phyloP scores from a whole-genome alignment of 2,888 invertebrate species.

The Gisinianus flammeolus region DNA sequence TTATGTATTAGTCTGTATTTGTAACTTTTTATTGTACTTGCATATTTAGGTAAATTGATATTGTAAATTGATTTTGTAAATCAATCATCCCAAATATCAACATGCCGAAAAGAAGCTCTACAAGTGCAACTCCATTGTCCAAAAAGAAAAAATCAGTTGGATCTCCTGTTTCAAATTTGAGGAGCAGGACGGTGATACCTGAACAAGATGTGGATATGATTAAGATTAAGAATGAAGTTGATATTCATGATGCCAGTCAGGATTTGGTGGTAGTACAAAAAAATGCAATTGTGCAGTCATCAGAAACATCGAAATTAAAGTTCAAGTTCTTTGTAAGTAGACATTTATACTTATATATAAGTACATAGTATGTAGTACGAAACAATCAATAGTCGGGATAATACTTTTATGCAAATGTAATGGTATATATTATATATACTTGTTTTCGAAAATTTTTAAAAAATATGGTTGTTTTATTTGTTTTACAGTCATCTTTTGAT shows the following conservation, averaged over 20 bases:
- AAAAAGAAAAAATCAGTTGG: slow-evolving; percentile 31
- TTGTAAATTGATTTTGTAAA: too few relatives aligned
- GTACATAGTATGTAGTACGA: neutral
- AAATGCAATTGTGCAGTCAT: neutral
- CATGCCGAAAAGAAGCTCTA: slow-evolving; percentile 36
- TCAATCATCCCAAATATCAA: slow-evolving; percentile 4
- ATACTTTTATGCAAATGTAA: neutral
- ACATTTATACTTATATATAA: neutral
- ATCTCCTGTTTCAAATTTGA: slow-evolving; percentile 51
- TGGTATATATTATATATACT: neutral
- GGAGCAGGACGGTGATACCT: neutral
- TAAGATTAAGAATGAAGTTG: neutral
- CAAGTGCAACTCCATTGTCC: neutral
- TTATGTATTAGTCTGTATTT: too few relatives aligned
- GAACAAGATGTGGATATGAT: neutral
- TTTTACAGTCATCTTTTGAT: slow-evolving; percentile 13
- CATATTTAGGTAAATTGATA: too few relatives aligned
- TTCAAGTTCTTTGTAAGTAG: neutral
- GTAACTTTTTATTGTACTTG: too few relatives aligned
- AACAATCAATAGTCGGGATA: neutral
- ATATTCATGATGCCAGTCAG: neutral
- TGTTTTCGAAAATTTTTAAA: neutral
- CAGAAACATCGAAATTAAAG: slow-evolving; percentile 3
- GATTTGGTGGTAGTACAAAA: neutral
- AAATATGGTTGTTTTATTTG: neutral